Evolutionary conservation across 2,797 vertebrate species (phyloP).

Genomic region (Hippoglossus hippoglossus): DNA sequence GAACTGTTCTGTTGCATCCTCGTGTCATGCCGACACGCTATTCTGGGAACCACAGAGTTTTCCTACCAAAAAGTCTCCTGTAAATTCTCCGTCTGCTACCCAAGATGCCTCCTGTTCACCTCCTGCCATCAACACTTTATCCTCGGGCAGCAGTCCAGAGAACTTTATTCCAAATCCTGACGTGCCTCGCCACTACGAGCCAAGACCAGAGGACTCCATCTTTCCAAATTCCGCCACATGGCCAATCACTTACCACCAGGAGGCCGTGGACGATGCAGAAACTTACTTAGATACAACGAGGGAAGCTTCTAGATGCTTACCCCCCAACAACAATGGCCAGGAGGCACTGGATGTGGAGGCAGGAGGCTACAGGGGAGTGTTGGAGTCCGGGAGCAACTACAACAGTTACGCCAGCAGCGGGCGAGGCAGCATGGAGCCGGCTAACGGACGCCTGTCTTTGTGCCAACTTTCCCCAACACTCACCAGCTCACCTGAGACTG

Average conservation of each 20-base stretch:
- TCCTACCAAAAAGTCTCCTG: constrained; percentile 25
- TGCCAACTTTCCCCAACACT: constrained; percentile 77
- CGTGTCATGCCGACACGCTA: constrained; percentile 33
- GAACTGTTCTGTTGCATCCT: constrained; percentile 58
- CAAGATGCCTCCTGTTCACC: constrained; percentile 24
- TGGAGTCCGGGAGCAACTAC: constrained; percentile 84
- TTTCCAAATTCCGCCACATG: constrained; percentile 41
- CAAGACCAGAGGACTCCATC: constrained; percentile 31
- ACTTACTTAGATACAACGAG: constrained; percentile 31
- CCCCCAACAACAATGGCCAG: constrained; percentile 5
- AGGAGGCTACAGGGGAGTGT: constrained; percentile 41
- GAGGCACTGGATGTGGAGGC: constrained; percentile 54
- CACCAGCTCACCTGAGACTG: constrained; percentile 71
- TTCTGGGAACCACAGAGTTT: constrained; percentile 37
- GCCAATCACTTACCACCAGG: constrained; percentile 50
- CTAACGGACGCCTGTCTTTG: constrained; percentile 69
- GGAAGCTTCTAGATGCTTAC: constrained; percentile 15
- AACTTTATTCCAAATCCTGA: constrained; percentile 22
- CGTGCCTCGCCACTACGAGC: constrained; percentile 33
- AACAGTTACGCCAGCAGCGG: constrained; percentile 93
- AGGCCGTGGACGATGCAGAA: constrained; percentile 19
- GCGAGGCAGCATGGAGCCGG: constrained; percentile 88
- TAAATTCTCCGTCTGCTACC: constrained; percentile 21
- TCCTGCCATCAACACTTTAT: constrained; percentile 19
- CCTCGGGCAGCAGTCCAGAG: constrained; percentile 26